Conservation (phyloP, 2,113 vertebrate species). For the Pseudopodoces humilis region DNA sequence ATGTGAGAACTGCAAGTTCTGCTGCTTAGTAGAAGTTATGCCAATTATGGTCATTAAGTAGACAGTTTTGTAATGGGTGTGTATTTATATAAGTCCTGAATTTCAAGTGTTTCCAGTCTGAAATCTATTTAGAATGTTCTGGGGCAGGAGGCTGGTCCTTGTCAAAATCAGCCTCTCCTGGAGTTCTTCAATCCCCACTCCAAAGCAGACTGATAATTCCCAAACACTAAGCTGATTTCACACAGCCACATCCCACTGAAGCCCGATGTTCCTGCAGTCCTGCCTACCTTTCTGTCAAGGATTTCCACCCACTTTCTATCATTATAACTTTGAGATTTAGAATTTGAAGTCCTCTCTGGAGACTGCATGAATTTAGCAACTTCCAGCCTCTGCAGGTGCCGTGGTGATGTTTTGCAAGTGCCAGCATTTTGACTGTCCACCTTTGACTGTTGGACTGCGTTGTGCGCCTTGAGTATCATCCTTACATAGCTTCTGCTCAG, state of each 20-base stretch:
- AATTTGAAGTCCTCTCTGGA: background rate
- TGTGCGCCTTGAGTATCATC: background rate
- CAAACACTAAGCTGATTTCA: background rate
- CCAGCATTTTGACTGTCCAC: background rate
- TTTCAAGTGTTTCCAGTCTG: background rate
- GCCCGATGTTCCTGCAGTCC: background rate
- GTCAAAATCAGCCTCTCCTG: background rate
- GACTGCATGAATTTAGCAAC: background rate
- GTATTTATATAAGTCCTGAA: background rate
- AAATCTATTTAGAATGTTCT: background rate
- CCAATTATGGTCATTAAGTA: background rate
- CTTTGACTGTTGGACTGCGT: background rate
- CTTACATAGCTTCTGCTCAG: background rate
- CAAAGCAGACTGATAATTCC: background rate
- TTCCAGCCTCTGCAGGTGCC: background rate
- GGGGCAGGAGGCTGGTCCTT: background rate
- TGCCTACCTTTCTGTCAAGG: background rate
- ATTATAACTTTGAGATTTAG: background rate
- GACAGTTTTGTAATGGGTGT: rapidly evolving
- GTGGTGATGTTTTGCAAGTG: background rate
- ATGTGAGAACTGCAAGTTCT: background rate
- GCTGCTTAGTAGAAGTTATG: background rate
- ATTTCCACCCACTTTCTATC: background rate
- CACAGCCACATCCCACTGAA: background rate
- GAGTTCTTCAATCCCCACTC: background rate